phyloP scores from a whole-genome alignment of 2,113 vertebrate species.

The Rattus norvegicus region DNA sequence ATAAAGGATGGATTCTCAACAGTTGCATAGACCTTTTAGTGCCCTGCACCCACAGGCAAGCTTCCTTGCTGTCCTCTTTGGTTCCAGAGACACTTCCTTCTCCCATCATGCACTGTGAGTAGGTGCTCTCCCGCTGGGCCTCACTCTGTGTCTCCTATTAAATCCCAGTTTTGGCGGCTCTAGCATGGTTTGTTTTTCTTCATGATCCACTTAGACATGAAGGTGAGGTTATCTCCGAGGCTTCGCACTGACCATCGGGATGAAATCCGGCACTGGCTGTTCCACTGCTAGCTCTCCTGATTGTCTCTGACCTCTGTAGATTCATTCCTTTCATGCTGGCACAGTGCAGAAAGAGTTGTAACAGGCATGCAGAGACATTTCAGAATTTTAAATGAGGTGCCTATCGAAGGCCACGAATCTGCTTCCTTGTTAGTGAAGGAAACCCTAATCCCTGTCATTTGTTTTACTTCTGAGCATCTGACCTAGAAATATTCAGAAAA shows the following conservation, averaged over 20 bases:
- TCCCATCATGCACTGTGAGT: background rate
- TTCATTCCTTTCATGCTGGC: slow-evolving; percentile 16
- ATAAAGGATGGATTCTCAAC: background rate
- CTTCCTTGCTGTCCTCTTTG: background rate
- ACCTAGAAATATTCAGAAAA: slow-evolving; percentile 46
- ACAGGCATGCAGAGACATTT: slow-evolving; percentile 31
- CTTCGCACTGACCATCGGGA: background rate
- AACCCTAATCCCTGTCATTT: slow-evolving; percentile 45
- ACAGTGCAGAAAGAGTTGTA: background rate
- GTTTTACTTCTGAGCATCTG: slow-evolving; percentile 30
- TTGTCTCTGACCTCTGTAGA: background rate
- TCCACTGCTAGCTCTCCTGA: background rate
- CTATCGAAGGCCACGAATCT: slow-evolving; percentile 22
- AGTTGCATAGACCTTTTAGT: background rate
- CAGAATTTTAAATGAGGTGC: slow-evolving; percentile 21
- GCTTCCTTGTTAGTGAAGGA: slow-evolving; percentile 9
- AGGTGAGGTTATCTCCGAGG: background rate
- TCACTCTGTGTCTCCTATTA: background rate
- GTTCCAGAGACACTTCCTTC: background rate
- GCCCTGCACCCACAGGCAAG: background rate
- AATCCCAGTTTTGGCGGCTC: background rate
- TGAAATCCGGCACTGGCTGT: background rate
- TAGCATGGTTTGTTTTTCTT: background rate
- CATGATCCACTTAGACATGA: background rate
- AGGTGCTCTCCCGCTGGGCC: background rate